Conservation (phyloP, 2,888 invertebrate species). For the Miltochrista miniata region DNA sequence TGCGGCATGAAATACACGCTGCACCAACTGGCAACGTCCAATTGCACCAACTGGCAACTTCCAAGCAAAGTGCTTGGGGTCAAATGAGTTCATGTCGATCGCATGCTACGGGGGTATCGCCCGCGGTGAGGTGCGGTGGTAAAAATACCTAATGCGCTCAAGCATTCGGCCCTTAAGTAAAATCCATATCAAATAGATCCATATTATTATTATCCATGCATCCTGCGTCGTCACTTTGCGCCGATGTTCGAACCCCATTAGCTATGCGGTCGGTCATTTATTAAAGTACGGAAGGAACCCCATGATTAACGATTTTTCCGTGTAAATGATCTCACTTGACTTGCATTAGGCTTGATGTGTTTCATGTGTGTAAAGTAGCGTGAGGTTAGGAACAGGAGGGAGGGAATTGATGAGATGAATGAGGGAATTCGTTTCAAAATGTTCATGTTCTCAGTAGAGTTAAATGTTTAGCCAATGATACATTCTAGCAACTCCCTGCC, state of each 20-base stretch:
- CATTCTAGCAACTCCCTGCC: no score
- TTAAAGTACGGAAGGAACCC: slow-evolving; percentile 36
- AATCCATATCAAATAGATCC: no score
- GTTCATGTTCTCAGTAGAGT: background rate
- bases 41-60: no score
- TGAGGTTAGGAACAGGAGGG: background rate
- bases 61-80: no score
- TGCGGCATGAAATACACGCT: no score
- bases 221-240: slow-evolving; percentile 1
- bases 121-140: no score
- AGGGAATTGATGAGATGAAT: slow-evolving; percentile 2
- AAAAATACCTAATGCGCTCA: no score
- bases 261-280: slow-evolving; percentile 40
- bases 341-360: slow-evolving; percentile 40
- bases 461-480: no score
- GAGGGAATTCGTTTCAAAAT: background rate
- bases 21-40: no score
- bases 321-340: slow-evolving; percentile 49
- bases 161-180: no score
- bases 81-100: no score
- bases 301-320: slow-evolving; percentile 44
- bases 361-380: slow-evolving; percentile 20
- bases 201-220: background rate
- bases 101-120: no score
- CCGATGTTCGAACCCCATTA: slow-evolving; percentile 15